A percentile compares a stretch with the other conserved stretches of the same genome.
phyloP scores from a whole-genome alignment of 2,113 vertebrate species.

The Stomatorhinus ivindoensis region DNA sequence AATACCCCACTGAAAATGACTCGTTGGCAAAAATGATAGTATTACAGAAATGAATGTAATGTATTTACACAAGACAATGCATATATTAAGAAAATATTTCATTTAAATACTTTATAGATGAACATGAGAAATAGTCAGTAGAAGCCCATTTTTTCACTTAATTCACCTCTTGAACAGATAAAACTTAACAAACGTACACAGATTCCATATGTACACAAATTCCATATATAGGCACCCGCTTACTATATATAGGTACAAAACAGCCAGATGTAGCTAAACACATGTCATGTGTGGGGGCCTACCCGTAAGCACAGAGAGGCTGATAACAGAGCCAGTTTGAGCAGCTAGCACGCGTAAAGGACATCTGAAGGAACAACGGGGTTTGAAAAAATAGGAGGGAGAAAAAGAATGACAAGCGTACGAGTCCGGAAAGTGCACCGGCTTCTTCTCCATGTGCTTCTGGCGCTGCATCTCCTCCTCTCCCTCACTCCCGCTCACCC shows the following conservation, averaged over 20 bases:
- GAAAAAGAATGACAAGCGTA: slow-evolving; percentile 33
- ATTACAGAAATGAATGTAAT: background rate
- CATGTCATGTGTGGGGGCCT: background rate
- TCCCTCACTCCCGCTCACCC: slow-evolving; percentile 62
- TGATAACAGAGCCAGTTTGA: background rate
- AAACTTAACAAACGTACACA: background rate
- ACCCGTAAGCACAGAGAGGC: background rate
- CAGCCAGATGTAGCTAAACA: background rate
- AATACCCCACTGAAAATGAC: background rate
- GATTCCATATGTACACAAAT: background rate
- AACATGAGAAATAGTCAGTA: background rate
- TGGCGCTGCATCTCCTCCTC: slow-evolving; percentile 49
- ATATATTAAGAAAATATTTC: background rate
- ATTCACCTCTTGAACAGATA: background rate
- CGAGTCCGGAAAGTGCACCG: slow-evolving; percentile 23
- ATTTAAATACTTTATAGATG: background rate
- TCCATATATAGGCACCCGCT: background rate
- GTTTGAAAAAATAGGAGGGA: slow-evolving; percentile 16
- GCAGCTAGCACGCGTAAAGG: background rate
- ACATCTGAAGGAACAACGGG: slow-evolving; percentile 23
- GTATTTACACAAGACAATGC: too few relatives aligned
- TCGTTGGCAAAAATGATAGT: background rate
- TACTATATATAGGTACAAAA: background rate
- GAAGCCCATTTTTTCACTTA: background rate
- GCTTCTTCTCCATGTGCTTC: slow-evolving; percentile 44